Percentiles rank a stretch among this genome's conserved stretches.
These are phyloP conservation scores for Uria lomvia DNA, from an alignment of 2,113 vertebrate genomes.

Conservation along the genomic window DNA sequence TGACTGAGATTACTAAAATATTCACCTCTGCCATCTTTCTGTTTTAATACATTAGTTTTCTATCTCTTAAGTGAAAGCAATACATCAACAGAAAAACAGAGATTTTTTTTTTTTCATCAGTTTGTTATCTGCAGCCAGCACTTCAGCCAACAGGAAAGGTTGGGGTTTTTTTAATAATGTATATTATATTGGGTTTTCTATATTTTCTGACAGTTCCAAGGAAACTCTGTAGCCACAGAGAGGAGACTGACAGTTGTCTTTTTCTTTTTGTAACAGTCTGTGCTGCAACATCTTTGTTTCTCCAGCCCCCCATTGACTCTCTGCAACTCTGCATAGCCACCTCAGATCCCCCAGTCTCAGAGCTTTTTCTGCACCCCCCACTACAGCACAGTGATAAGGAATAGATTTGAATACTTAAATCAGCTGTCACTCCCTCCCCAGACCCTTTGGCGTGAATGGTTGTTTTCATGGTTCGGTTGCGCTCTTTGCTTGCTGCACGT, in stretches of 20 bases:
- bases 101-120: neutral
- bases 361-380: neutral
- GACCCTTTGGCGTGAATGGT: neutral
- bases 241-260: neutral
- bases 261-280: neutral
- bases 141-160: neutral
- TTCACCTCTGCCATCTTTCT: neutral
- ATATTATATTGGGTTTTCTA: neutral
- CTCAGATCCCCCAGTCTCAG: accelerated
- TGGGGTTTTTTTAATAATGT: neutral
- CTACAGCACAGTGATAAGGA: neutral
- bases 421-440: neutral
- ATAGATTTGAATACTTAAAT: neutral
- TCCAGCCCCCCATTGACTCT: accelerated
- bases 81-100: neutral
- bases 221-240: neutral
- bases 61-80: neutral
- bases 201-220: neutral
- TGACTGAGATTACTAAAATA: neutral
- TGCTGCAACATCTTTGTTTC: neutral
- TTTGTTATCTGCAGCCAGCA: neutral
- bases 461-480: neutral
- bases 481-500: neutral
- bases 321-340: neutral
- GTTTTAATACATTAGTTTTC: neutral